phyloP scores from a whole-genome alignment of 2,797 vertebrate species.

The Acipenser oxyrinchus region DNA sequence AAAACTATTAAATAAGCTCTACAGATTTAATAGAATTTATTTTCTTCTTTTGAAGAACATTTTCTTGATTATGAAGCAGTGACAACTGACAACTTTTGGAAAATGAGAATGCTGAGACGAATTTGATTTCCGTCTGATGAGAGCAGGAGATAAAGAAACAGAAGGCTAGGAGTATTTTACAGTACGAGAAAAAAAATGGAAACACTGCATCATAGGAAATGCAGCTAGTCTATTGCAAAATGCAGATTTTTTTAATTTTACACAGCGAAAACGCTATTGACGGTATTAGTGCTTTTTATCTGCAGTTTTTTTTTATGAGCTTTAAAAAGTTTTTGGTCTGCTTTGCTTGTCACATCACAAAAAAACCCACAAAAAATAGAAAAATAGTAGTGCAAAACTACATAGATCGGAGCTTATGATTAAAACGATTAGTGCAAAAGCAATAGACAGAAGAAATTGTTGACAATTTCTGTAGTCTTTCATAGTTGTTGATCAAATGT shows the following conservation, averaged over 20 bases:
- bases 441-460: constrained; percentile 99
- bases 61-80: constrained; percentile 80
- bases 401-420: constrained; percentile 89
- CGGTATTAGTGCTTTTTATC: constrained; percentile 94
- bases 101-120: constrained; percentile 69
- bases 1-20: constrained; percentile 79
- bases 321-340: constrained; percentile 92
- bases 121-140: constrained; percentile 69
- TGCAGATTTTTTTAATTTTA: constrained; percentile 72
- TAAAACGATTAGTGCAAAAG: constrained; percentile 79
- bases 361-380: constrained; percentile 47
- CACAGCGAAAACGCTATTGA: constrained; percentile 78
- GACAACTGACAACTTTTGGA: constrained; percentile 69
- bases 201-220: constrained; percentile 74
- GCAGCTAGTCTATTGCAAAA: constrained; percentile 72
- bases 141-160: constrained; percentile 62
- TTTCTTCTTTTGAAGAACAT: constrained; percentile 93
- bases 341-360: constrained; percentile 95
- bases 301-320: constrained; percentile 95
- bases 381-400: constrained; percentile 51
- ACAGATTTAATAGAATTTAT: constrained; percentile 84
- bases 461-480: constrained; percentile 99
- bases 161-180: constrained; percentile 78
- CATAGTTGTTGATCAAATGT: constrained; percentile 94
- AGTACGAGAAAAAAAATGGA: constrained; percentile 58